Evolutionary conservation across 1,140 invertebrate genomes (phyloP).

Genomic region (Luehdorfia chinensis): DNA sequence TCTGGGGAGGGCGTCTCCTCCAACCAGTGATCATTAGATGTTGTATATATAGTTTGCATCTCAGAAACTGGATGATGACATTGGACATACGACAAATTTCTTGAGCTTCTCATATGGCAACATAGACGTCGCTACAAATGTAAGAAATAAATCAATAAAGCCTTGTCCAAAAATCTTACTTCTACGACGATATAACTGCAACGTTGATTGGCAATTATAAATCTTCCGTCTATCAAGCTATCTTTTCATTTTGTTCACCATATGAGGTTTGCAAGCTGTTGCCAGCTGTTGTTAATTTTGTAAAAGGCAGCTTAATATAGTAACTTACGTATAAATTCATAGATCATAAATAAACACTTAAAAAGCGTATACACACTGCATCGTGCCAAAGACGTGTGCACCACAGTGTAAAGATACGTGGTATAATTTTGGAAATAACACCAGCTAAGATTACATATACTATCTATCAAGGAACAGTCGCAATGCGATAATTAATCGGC

Average conservation of each 20-base stretch:
- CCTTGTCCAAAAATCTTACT: slow-evolving; percentile 10
- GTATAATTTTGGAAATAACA: not conserved
- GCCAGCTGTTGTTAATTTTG: not conserved
- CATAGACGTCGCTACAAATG: too few species aligned
- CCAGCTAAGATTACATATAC: too few species aligned
- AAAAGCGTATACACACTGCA: not conserved
- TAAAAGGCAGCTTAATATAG: not conserved
- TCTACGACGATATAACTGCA: slow-evolving; percentile 9
- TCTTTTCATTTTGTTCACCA: slow-evolving; percentile 36
- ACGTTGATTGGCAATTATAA: slow-evolving; percentile 44
- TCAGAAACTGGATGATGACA: too few species aligned
- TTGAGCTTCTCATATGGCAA: too few species aligned
- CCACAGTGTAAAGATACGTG: not conserved
- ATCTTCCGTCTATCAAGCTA: slow-evolving; percentile 39
- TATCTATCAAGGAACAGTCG: too few species aligned
- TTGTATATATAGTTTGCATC: too few species aligned
- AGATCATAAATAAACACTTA: not conserved
- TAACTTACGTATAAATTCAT: slow-evolving; percentile 2
- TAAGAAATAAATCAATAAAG: too few species aligned
- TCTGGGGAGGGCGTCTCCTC: too few species aligned
- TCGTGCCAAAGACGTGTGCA: slow-evolving; percentile 1
- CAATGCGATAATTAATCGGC: too few species aligned
- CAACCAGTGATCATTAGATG: too few species aligned
- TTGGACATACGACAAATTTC: too few species aligned
- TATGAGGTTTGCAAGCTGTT: too few species aligned